Conservation (phyloP, 2,888 invertebrate species). For the Leucozona laternaria region DNA sequence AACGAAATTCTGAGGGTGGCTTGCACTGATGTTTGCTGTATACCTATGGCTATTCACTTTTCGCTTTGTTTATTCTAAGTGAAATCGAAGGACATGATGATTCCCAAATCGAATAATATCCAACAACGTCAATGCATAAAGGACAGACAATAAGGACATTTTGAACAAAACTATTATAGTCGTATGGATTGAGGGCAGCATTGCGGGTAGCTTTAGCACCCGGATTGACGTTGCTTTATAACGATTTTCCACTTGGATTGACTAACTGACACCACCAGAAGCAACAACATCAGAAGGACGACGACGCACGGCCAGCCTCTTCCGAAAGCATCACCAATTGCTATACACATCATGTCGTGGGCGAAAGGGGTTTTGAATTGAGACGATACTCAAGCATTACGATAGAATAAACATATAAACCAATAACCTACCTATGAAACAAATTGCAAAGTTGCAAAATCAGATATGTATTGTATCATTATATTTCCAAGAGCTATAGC, state of each 20-base stretch:
- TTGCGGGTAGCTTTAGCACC: slow-evolving; percentile 38
- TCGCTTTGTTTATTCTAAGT: slow-evolving; percentile 73
- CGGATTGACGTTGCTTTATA: slow-evolving; percentile 69
- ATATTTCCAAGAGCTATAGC: slow-evolving; percentile 63
- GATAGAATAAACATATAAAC: background rate
- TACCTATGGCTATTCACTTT: slow-evolving; percentile 42
- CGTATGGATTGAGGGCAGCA: slow-evolving; percentile 21
- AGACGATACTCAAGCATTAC: background rate
- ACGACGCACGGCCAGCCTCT: no score
- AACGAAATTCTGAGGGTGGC: slow-evolving; percentile 4
- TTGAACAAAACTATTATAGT: slow-evolving; percentile 48
- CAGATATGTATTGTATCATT: slow-evolving; percentile 42
- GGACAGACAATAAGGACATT: slow-evolving; percentile 71
- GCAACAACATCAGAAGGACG: slow-evolving; percentile 58
- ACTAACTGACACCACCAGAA: slow-evolving; percentile 75
- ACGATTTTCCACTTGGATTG: slow-evolving; percentile 75
- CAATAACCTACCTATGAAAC: slow-evolving; percentile 53
- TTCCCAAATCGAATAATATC: slow-evolving; percentile 72
- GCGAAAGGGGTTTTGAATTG: slow-evolving; percentile 4
- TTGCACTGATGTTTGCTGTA: no score
- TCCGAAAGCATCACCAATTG: slow-evolving; percentile 2
- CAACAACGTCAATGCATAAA: slow-evolving; percentile 69
- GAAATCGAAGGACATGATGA: slow-evolving; percentile 73
- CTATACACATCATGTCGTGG: background rate
- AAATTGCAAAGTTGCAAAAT: slow-evolving; percentile 68